Percentiles rank a stretch among this genome's conserved stretches.
Evolutionary conservation across 2,797 vertebrate genomes (phyloP).

Genomic region (Phoeniculus purpureus): DNA sequence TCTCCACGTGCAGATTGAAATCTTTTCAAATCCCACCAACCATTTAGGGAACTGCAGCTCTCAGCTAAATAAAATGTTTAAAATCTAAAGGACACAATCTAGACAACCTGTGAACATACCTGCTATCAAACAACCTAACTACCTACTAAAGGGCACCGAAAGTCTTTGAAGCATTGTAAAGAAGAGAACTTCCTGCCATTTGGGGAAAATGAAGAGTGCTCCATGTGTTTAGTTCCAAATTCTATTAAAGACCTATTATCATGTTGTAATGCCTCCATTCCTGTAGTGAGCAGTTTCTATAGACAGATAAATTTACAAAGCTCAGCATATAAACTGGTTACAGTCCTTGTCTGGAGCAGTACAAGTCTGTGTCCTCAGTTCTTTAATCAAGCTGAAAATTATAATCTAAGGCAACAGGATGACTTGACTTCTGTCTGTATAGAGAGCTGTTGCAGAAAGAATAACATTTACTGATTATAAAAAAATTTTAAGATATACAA

Average conservation of each 20-base stretch:
- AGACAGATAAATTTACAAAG: not conserved
- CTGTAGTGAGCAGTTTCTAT: not conserved
- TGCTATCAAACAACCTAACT: not conserved
- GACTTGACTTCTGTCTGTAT: slow-evolving; percentile 64
- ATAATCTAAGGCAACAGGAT: slow-evolving; percentile 59
- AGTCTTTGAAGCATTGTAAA: slow-evolving; percentile 11
- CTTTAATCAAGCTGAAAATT: slow-evolving; percentile 38
- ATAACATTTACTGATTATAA: slow-evolving; percentile 65
- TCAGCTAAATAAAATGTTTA: slow-evolving; percentile 5
- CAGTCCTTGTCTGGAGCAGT: not conserved
- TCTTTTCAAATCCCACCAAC: slow-evolving; percentile 9
- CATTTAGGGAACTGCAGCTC: not conserved
- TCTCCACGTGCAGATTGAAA: not conserved
- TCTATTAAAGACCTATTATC: not conserved
- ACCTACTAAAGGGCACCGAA: not conserved
- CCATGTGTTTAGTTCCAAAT: not conserved
- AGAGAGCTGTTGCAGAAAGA: slow-evolving; percentile 65
- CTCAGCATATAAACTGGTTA: not conserved
- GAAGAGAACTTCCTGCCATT: not conserved
- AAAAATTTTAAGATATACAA: slow-evolving; percentile 71
- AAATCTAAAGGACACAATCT: not conserved
- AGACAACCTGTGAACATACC: not conserved
- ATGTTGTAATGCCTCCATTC: not conserved
- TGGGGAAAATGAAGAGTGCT: not conserved
- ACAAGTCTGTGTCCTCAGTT: not conserved